These are phyloP conservation scores for Sinotaia quadrata DNA, from an alignment of 2,888 invertebrate species.

Conservation along the genomic window DNA sequence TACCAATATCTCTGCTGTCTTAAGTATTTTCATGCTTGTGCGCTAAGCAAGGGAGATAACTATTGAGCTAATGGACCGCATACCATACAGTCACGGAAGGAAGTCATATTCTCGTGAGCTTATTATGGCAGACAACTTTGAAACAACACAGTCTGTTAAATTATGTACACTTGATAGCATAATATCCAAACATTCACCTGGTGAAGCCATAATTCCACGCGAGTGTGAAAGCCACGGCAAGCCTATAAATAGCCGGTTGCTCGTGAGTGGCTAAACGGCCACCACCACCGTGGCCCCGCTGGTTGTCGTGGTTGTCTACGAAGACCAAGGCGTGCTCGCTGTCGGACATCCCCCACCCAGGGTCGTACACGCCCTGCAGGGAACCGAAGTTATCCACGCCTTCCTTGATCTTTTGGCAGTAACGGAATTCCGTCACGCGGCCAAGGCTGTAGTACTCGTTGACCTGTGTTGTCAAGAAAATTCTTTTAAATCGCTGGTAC, in stretches of 20 bases:
- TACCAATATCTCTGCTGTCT: too few relatives aligned
- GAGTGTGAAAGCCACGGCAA: constrained; percentile 88
- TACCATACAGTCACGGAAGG: too few relatives aligned
- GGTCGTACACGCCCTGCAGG: constrained; percentile 49
- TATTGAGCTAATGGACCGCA: too few relatives aligned
- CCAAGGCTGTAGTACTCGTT: constrained; percentile 30
- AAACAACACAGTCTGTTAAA: too few relatives aligned
- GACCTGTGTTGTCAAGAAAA: constrained; percentile 23
- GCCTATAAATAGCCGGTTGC: constrained; percentile 60
- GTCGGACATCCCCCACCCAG: constrained; percentile 62
- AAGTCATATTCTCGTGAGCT: too few relatives aligned
- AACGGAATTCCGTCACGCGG: constrained; percentile 78
- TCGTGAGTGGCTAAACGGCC: constrained; percentile 54
- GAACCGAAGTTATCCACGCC: constrained; percentile 53
- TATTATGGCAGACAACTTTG: too few relatives aligned
- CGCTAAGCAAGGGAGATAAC: too few relatives aligned
- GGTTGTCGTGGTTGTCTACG: constrained; percentile 93
- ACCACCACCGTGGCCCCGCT: constrained; percentile 77
- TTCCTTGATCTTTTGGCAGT: constrained; percentile 71
- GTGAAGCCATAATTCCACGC: constrained; percentile 77
- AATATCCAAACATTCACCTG: constrained; percentile 83
- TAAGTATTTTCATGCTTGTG: too few relatives aligned
- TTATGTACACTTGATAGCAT: too few relatives aligned
- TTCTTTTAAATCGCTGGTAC: too few relatives aligned
- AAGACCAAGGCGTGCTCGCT: constrained; percentile 80